Evolutionary conservation across 2,797 vertebrate species (phyloP).

Genomic region (Stomatorhinus walkeri): DNA sequence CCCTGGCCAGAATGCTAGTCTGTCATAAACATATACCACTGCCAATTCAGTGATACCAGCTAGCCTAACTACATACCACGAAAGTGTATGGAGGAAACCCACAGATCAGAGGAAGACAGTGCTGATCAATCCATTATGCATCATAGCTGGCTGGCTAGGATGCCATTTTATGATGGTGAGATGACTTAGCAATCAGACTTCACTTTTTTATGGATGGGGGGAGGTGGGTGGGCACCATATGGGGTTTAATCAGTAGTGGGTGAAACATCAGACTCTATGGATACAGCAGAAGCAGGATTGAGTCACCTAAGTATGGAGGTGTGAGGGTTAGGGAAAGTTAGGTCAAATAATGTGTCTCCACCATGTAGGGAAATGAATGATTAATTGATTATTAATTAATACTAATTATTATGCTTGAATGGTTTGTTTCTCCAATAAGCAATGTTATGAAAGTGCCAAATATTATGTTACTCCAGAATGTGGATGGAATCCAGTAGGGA

Average conservation of each 20-base stretch:
- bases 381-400: not conserved
- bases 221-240: not conserved
- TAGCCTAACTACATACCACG: not conserved
- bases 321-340: not conserved
- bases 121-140: not conserved
- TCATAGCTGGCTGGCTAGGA: not conserved
- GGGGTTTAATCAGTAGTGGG: not conserved
- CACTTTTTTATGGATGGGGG: not conserved
- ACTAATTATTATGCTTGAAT: too few species aligned
- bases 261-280: not conserved
- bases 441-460: too few species aligned
- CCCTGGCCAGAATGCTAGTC: not conserved
- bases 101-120: not conserved
- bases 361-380: not conserved
- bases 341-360: not conserved
- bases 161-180: not conserved
- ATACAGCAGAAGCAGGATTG: not conserved
- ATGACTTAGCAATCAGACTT: not conserved
- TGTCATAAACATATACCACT: not conserved
- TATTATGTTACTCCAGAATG: too few species aligned
- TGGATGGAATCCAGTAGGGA: too few species aligned
- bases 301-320: not conserved
- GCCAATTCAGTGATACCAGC: not conserved
- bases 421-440: too few species aligned
- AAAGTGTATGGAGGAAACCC: not conserved